phyloP scores from a whole-genome alignment of 2,113 vertebrate species.

The Microcebus tavaratra region DNA sequence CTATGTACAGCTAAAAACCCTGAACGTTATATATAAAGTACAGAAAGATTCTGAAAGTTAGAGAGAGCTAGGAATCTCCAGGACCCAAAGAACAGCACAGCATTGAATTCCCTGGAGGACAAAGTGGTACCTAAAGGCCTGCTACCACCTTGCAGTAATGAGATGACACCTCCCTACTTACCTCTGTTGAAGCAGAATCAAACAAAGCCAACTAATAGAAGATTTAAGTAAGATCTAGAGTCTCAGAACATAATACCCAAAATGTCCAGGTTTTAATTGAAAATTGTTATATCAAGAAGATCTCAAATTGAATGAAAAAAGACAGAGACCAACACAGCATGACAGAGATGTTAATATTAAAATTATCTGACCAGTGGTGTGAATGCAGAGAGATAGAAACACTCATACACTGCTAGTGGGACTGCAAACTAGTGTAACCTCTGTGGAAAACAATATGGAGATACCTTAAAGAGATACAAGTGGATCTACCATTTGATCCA shows the following conservation, averaged over 20 bases:
- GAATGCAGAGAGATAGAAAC: too few species aligned
- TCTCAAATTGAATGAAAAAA: not conserved
- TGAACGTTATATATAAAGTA: not conserved
- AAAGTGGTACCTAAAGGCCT: not conserved
- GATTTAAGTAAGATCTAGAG: not conserved
- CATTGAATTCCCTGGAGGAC: not conserved
- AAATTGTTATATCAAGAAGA: not conserved
- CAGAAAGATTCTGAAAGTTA: not conserved
- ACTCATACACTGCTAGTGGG: too few species aligned
- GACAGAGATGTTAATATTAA: not conserved
- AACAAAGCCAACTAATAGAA: not conserved
- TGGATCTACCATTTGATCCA: too few species aligned
- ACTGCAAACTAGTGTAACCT: too few species aligned
- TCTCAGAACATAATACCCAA: not conserved
- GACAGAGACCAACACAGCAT: not conserved
- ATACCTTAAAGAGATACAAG: too few species aligned
- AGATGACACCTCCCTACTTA: not conserved
- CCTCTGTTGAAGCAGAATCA: not conserved
- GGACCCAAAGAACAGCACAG: too few species aligned
- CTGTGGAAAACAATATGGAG: too few species aligned
- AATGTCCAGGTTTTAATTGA: not conserved
- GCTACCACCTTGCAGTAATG: not conserved
- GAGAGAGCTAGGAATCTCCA: too few species aligned
- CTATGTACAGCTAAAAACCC: not conserved
- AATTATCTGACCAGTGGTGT: not conserved